Base-by-base conservation (phyloP, 2,797 vertebrate species). In the Sebastes cheni region DNA sequence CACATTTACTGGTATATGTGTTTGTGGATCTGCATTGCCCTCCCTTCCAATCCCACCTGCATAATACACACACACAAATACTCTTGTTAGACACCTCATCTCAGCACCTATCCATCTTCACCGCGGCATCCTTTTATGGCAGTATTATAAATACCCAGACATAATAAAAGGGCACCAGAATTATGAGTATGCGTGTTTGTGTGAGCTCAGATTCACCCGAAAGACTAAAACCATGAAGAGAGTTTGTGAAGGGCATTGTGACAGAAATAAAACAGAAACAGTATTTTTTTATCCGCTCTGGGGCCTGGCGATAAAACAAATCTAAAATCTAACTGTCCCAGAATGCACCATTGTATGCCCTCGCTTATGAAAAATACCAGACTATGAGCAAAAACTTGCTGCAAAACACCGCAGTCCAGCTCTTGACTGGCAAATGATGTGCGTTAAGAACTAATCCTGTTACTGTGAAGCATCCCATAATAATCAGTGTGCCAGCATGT, bases 401-500 rank as follows among this genome's bases (percentile, higher is more conserved):
- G 36, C 25, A 70, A 66, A 72, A 59, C 55, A 20, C 66, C 29
- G 22, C 29, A 76, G 56, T 34, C 30, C 60, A 77, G 62, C 70
- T 22, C 30, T 56, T 70, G 34, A 69, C 71, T 80, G 58, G 6
- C 61, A 80, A 84, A 56, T 42, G 32, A 72, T 42, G 81, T 72
- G 72, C 79, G 75, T 78, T 82, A 72, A 83, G 80, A 66, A 34
- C 69, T 79, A 84, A 90, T 86, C 86, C 76, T 84, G 79, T 85
- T 85, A 82, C 58, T 60, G 73, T 72, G 64, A 78, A 69, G 71
- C 78, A 90, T 90, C 84, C 89, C 83, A 87, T 84, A 92, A 91
- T 86, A 86, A 83, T 87, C 85, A 75, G 67, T 58, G 34, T 85
- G 61, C 74, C 81, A 85, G 71, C n/a, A 16, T 65, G 76, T 88